phyloP scores from a whole-genome alignment of 1,140 invertebrate species.

The Chionoecetes opilio region DNA sequence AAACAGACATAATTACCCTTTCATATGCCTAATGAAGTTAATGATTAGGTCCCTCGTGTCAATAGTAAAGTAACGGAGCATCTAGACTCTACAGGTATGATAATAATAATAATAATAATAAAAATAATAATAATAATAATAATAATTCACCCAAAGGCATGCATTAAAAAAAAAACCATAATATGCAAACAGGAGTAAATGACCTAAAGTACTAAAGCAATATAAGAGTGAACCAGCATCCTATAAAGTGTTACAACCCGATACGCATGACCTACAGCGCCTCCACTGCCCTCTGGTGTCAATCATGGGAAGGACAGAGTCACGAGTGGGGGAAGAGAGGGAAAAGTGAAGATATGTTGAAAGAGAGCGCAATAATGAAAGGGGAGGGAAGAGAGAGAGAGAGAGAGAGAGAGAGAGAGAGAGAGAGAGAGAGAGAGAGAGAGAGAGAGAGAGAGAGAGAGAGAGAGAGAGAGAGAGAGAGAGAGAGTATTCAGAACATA shows the following conservation, averaged over 20 bases:
- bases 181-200: too few species aligned
- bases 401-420: conserved; percentile 36
- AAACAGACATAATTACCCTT: neutral
- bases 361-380: neutral
- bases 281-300: neutral
- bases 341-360: neutral
- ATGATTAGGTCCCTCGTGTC: neutral
- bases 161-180: too few species aligned
- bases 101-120: too few species aligned
- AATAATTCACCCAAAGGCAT: too few species aligned
- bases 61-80: neutral
- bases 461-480: neutral
- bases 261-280: neutral
- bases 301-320: neutral
- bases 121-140: too few species aligned
- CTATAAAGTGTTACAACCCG: neutral
- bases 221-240: neutral
- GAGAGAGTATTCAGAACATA: neutral
- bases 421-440: conserved; percentile 9
- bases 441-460: neutral
- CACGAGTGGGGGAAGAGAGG: neutral
- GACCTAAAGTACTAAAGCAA: too few species aligned
- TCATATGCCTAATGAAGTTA: neutral
- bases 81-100: too few species aligned
- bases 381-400: conserved; percentile 7